Conservation (phyloP, 2,888 invertebrate species). For the Hirtodrosophila duncani region DNA sequence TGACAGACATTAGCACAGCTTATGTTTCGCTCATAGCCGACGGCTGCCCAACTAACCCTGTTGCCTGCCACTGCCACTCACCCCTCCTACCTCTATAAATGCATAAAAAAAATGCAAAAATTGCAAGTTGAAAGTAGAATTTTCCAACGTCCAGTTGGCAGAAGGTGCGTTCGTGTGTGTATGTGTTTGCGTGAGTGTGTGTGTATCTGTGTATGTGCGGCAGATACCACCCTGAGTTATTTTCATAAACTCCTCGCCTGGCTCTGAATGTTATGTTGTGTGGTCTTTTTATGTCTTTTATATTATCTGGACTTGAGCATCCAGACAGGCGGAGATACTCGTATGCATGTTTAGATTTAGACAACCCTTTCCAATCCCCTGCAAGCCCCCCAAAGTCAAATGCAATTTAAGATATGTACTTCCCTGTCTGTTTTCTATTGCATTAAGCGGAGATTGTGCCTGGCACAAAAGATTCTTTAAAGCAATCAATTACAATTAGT, state of each 20-base stretch:
- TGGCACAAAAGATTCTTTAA: slow-evolving; percentile 1
- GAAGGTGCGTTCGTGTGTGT: slow-evolving; percentile 28
- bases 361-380: slow-evolving; percentile 22
- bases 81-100: slow-evolving; percentile 21
- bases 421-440: slow-evolving; percentile 14
- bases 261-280: slow-evolving; percentile 3
- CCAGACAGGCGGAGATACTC: no score
- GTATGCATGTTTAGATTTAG: slow-evolving; percentile 24
- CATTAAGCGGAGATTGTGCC: no score
- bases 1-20: slow-evolving; percentile 63
- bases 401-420: slow-evolving; percentile 17
- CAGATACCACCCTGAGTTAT: slow-evolving; percentile 36
- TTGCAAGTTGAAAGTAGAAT: slow-evolving; percentile 45
- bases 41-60: no score
- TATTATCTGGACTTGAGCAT: slow-evolving; percentile 35
- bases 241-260: slow-evolving; percentile 41
- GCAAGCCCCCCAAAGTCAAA: slow-evolving; percentile 6
- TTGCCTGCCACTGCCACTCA: slow-evolving; percentile 1
- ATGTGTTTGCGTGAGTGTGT: neutral
- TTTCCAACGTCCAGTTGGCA: slow-evolving; percentile 39
- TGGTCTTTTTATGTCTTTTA: no score
- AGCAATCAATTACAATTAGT: slow-evolving; percentile 27
- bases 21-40: slow-evolving; percentile 28
- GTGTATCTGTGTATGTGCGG: slow-evolving; percentile 12
- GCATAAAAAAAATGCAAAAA: slow-evolving; percentile 50